Base-by-base conservation (phyloP, 2,888 invertebrate genomes). In the Rotaria sp. region DNA sequence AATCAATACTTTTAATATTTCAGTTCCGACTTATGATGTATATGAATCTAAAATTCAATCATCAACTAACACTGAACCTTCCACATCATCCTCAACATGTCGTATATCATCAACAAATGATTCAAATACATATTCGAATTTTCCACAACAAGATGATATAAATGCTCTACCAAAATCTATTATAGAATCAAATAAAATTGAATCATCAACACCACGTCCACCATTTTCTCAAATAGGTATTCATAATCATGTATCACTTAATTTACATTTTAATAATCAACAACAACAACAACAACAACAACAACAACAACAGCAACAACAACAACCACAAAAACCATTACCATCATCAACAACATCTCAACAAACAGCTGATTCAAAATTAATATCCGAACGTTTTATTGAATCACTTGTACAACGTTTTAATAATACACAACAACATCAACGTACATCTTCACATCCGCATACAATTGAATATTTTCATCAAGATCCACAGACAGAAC, bases 361-460 rank as follows among this genome's bases (percentile, higher is more conserved):
- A 67, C 35, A 67, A 30, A 5, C 67, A 30, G 21, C 80, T 2
- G 80, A 80, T 45, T 45, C 45, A 45, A 80, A 80, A 45, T 10
- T 45, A 1, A 26, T 80, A n/a, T 80, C 80, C 80, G 80, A 80
- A 45, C 45, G 80, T 45, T 45, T 80, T 5, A 80, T 80, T 45
- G 45, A 80, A 80, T 38, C 80, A 45, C 80, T 80, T 80, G 80
- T 80, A 21, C 80, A 80, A 45, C 57, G 84, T 38, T 84, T 55
- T 84, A 48, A 84, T 8, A 35, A 84, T 84, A 84, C n/a, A 26
- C 84, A 84, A 84, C 84, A 84, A 45, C 84, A 84, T 30, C 48
- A 84, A 52, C 48, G 57, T 52, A 35, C 52, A 48, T 57, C 52
- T 0, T 38, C 52, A 2, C 84, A 84, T 38, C 84, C 52, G 4